A percentile compares a stretch with the other conserved stretches of the same genome.
Evolutionary conservation across 1,140 invertebrate genomes (phyloP).

Genomic region (Pachyrhynchus sulphureomaculatus): DNA sequence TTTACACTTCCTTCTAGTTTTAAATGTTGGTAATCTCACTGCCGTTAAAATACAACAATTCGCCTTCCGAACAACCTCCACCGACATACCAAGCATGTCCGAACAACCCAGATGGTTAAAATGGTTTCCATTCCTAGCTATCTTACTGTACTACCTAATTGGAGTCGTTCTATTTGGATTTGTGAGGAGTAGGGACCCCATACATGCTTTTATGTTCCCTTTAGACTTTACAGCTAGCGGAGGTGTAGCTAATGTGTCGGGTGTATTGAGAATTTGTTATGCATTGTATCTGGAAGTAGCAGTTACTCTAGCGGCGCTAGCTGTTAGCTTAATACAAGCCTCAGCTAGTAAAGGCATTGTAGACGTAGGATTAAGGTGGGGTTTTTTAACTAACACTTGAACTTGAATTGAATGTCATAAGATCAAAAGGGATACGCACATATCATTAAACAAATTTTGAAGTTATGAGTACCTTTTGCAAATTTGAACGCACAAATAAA

Average conservation of each 20-base stretch:
- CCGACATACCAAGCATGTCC: slow-evolving; percentile 35
- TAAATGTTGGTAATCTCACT: slow-evolving; percentile 62
- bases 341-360: slow-evolving; percentile 59
- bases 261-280: slow-evolving; percentile 62
- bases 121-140: slow-evolving; percentile 52
- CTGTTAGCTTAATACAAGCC: slow-evolving; percentile 60
- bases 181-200: slow-evolving; percentile 54
- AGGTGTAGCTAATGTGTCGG: slow-evolving; percentile 62
- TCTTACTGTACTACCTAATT: slow-evolving; percentile 58
- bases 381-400: slow-evolving; percentile 56
- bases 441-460: neutral
- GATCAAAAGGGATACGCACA: neutral
- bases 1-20: slow-evolving; percentile 61
- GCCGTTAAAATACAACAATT: slow-evolving; percentile 57
- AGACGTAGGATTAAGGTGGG: slow-evolving; percentile 58
- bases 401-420: neutral
- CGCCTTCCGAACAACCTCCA: slow-evolving; percentile 41
- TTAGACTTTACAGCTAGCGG: slow-evolving; percentile 70
- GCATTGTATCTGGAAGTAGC: slow-evolving; percentile 68
- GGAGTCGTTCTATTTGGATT: slow-evolving; percentile 64
- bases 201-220: slow-evolving; percentile 65
- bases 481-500: too few relatives aligned
- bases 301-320: slow-evolving; percentile 61
- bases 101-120: slow-evolving; percentile 49
- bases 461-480: neutral